These are phyloP conservation scores for Ursus arctos DNA, from an alignment of 2,113 vertebrate genomes.

Conservation along the genomic window DNA sequence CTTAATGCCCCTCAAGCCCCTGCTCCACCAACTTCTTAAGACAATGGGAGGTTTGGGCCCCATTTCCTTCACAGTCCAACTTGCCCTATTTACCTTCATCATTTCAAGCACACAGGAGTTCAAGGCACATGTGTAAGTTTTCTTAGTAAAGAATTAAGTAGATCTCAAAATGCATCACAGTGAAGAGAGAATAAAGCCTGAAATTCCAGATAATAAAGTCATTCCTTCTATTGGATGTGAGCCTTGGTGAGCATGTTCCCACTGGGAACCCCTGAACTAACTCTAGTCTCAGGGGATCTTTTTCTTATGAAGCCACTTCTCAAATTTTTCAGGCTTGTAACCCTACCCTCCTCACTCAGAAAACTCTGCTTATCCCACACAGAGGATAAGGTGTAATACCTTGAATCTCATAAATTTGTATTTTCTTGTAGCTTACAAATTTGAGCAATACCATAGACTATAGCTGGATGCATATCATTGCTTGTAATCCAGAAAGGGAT, in stretches of 20 bases:
- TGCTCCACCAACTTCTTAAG: background rate
- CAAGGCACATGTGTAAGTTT: background rate
- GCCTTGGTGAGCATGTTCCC: background rate
- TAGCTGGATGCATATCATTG: background rate
- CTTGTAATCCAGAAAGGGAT: background rate
- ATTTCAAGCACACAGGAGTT: background rate
- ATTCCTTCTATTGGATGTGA: background rate
- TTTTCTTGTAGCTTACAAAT: conserved; percentile 44
- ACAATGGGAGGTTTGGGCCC: background rate
- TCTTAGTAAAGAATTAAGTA: background rate
- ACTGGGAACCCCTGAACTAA: background rate
- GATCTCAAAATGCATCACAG: background rate
- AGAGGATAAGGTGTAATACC: background rate
- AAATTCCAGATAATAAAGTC: background rate
- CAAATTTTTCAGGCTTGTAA: background rate
- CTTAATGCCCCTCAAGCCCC: background rate
- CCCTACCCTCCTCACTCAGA: background rate
- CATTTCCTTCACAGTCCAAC: background rate
- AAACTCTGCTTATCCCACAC: background rate
- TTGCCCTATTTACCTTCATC: background rate
- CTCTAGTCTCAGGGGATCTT: background rate
- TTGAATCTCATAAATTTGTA: background rate
- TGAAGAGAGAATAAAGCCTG: background rate
- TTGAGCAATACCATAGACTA: background rate
- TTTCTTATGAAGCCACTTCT: background rate